These are phyloP conservation scores for Thalassaphorura encarpata DNA, from an alignment of 1,140 invertebrate species.

Conservation along the genomic window DNA sequence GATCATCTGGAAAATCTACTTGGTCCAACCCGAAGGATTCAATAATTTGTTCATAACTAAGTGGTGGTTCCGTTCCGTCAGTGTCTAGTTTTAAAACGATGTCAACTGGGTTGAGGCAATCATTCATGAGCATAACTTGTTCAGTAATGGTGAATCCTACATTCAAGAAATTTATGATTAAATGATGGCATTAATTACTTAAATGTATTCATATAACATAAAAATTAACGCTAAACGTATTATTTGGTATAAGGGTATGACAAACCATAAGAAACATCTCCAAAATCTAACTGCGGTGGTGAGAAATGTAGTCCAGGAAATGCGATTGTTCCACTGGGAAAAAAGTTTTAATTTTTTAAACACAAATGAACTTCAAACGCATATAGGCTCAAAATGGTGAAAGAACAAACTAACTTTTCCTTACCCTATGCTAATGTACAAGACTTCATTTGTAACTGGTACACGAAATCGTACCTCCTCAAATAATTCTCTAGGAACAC, in stretches of 20 bases:
- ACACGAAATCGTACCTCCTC: conserved; percentile 14
- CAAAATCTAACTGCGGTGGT: conserved; percentile 37
- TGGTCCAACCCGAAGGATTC: too few species aligned
- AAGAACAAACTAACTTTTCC: too few species aligned
- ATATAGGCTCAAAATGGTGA: too few species aligned
- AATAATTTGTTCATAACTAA: too few species aligned
- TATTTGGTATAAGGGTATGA: too few species aligned
- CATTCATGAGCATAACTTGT: conserved; percentile 34
- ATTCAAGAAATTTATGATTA: conserved; percentile 26
- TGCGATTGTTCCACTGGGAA: conserved; percentile 39
- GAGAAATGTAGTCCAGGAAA: conserved; percentile 40
- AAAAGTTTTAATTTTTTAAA: conserved; percentile 6
- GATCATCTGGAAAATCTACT: too few species aligned
- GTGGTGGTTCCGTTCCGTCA: conserved; percentile 35
- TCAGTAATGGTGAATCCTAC: conserved; percentile 35
- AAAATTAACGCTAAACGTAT: conserved; percentile 1
- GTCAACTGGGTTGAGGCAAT: conserved; percentile 35
- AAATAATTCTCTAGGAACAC: neutral
- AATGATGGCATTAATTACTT: conserved; percentile 10
- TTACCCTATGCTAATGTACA: too few species aligned
- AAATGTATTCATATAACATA: conserved; percentile 6
- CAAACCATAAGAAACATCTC: conserved; percentile 35
- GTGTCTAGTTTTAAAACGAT: conserved; percentile 33
- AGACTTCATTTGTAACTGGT: conserved; percentile 27
- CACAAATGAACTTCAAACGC: neutral